Evolutionary conservation across 2,888 invertebrate species (phyloP), one percentile per base, ranked within the genome.

Genomic region (Lithophane ornitopus): DNA sequence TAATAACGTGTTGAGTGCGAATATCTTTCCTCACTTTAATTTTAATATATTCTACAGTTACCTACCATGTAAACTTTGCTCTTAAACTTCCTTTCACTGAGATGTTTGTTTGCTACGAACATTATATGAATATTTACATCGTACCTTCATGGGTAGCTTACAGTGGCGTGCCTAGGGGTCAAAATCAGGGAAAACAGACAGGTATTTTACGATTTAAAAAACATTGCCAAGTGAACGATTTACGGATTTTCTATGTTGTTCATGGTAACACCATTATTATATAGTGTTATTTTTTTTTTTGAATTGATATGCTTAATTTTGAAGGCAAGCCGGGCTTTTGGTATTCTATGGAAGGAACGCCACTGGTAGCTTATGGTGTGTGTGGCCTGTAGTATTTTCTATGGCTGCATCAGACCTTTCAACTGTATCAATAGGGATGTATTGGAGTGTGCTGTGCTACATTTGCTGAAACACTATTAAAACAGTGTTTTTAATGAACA

Each of bases 11-110:
- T 54, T 70, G 74, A 76, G 70, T 63, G 26, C 61, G 41, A 44
- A 79, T 85, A 82, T 76, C 63, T 85, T 75, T 75, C 58, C 65
- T 49, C 62, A 70, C 74, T 83, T 59, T 68, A 74, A 77, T 75
- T 70, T 78, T 85, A 83, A 84, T 77, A 70, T 76, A 86, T 84
- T 84, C 81, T 63, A 78, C 68, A 52, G 76, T 68, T 76, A 68
- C 61, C 54, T 80, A 67, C 71, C 67, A 76, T 86, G 72, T 76
- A 79, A 85, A 86, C 86, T 82, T 80, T 76, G 71, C 81, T 78
- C 78, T 81, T 75, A 79, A 66, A 72, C 71, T 77, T 69, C 65
- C 78, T 76, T 81, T 86, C 81, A 75, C 73, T 58, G 63, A 71
- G 75, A 68, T 79, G 77, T 79, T 85, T 77, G 78, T 76, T 78